Evolutionary conservation across 2,888 invertebrate species (phyloP).

Genomic region (Agrotis exclamationis): DNA sequence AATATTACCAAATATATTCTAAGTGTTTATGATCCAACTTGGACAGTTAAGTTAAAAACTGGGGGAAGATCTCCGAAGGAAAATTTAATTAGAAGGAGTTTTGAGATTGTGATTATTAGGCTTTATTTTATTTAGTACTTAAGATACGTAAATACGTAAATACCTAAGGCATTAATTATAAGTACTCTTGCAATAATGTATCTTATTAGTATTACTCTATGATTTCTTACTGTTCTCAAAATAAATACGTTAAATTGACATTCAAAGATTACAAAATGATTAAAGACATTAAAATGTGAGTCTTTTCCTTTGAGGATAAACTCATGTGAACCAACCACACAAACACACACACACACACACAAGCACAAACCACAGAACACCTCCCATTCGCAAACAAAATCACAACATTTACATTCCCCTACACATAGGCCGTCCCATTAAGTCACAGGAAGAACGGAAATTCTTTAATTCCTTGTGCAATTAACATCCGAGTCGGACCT

Average conservation of each 20-base stretch:
- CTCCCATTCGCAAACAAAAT: slow-evolving; percentile 65
- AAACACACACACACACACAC: slow-evolving; percentile 17
- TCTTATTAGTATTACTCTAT: neutral
- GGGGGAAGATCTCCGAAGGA: slow-evolving; percentile 52
- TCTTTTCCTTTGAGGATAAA: neutral
- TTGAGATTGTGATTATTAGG: slow-evolving; percentile 43
- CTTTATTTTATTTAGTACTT: slow-evolving; percentile 29
- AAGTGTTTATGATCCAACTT: slow-evolving; percentile 62
- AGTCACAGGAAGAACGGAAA: slow-evolving; percentile 84
- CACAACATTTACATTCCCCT: slow-evolving; percentile 68
- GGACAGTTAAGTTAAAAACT: slow-evolving; percentile 65
- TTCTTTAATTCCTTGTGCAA: slow-evolving; percentile 90
- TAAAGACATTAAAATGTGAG: neutral
- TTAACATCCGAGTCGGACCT: slow-evolving; percentile 82
- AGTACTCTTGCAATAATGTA: neutral
- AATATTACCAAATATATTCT: slow-evolving; percentile 61
- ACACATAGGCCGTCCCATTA: slow-evolving; percentile 83
- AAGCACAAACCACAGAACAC: slow-evolving; percentile 13
- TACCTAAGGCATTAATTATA: neutral
- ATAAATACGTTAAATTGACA: too few species aligned
- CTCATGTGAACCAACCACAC: slow-evolving; percentile 3
- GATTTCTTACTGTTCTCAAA: neutral
- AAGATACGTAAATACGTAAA: neutral
- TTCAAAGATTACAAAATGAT: neutral
- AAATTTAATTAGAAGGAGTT: slow-evolving; percentile 63